Evolutionary conservation across 37 sponge, comb jelly and placozoan species (phyloP), one percentile per base, ranked within the genome.

Genomic region (Theonella swinhoei): DNA sequence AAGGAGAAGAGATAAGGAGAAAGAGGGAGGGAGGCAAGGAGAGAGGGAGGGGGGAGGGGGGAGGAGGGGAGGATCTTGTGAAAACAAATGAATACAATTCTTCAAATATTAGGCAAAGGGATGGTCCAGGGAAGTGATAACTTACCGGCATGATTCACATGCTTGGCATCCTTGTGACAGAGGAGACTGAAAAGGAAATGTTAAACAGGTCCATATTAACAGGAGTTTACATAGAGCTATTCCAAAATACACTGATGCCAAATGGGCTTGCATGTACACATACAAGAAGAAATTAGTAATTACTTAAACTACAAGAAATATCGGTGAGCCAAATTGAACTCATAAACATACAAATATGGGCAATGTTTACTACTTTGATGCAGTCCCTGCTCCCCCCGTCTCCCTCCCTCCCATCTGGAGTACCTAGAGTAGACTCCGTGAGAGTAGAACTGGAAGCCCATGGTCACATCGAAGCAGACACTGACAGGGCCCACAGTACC

Each of bases 81-180:
- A n/a, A n/a, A n/a, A n/a, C n/a, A n/a, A n/a, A n/a, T n/a, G n/a
- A n/a, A n/a, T n/a, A n/a, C n/a, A n/a, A n/a, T n/a, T n/a, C n/a
- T n/a, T n/a, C n/a, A n/a, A n/a, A n/a, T n/a, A n/a, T n/a, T n/a
- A n/a, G n/a, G n/a, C n/a, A n/a, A n/a, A n/a, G n/a, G n/a, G n/a
- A n/a, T n/a, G n/a, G n/a, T n/a, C n/a, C n/a, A n/a, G n/a, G n/a
- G n/a, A 19, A n/a, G n/a, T n/a, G n/a, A n/a, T n/a, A n/a, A n/a
- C n/a, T n/a, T 75, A 90, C 91, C 91, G 36, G 91, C 91, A 85
- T 90, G 91, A 39, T 90, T 90, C 5, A 90, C 91, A 77, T 85
- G 42, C 9, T 75, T 4, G 40, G 73, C 54, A 33, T 39, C n/a
- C 11, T 88, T 66, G 7, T 76, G 47, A 39, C 88, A 88, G 35